phyloP scores from a whole-genome alignment of 2,797 vertebrate genomes.

The Ibycter americanus region DNA sequence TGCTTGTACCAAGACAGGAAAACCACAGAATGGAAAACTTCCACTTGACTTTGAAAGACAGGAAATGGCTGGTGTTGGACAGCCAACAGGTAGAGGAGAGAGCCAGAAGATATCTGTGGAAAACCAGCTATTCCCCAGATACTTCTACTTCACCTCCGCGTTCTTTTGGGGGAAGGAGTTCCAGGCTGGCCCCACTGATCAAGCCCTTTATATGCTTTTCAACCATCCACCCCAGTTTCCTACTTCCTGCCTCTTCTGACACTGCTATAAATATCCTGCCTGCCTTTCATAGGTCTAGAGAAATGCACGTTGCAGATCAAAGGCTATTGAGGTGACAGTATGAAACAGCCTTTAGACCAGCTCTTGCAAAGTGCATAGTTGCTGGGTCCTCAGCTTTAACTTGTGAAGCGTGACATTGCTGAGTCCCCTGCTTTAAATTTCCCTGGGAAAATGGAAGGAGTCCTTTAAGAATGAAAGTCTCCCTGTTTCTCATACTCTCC shows the following conservation, averaged over 20 bases:
- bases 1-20: slow-evolving; percentile 17
- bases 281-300: background rate
- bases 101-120: background rate
- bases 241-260: slow-evolving; percentile 72
- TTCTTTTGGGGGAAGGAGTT: background rate
- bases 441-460: background rate
- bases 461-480: background rate
- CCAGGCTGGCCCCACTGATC: slow-evolving; percentile 15
- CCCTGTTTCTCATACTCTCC: background rate
- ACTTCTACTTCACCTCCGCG: background rate
- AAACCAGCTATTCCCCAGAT: slow-evolving; percentile 12
- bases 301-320: slow-evolving; percentile 12
- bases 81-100: slow-evolving; percentile 27
- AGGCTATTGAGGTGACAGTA: background rate
- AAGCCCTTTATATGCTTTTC: slow-evolving; percentile 39
- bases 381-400: background rate
- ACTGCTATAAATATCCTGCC: slow-evolving; percentile 67
- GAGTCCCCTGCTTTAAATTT: background rate
- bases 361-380: background rate
- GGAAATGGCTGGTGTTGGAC: slow-evolving; percentile 14
- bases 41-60: slow-evolving; percentile 32
- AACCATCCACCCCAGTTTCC: slow-evolving; percentile 44
- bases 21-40: slow-evolving; percentile 29
- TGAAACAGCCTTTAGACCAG: background rate
- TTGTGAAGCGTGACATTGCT: background rate